phyloP scores from a whole-genome alignment of 2,113 vertebrate genomes.

The Hippopotamus amphibius region DNA sequence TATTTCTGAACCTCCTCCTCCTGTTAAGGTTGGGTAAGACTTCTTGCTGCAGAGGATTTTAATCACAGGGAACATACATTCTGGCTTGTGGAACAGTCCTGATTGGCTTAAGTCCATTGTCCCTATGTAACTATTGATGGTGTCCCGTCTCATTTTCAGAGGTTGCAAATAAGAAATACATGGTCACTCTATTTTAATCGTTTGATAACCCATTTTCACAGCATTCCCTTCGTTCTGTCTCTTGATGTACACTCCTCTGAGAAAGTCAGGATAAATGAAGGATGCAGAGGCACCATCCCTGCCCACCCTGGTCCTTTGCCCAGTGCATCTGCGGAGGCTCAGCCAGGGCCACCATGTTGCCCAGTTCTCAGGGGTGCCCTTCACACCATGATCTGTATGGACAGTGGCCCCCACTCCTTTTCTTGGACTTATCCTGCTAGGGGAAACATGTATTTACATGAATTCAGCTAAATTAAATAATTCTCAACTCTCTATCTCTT shows the following conservation, averaged over 20 bases:
- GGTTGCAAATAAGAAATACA: background rate
- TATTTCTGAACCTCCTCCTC: constrained; percentile 57
- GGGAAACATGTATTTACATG: background rate
- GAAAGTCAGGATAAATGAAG: background rate
- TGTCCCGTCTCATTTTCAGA: background rate
- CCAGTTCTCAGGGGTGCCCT: background rate
- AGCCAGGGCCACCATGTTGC: background rate
- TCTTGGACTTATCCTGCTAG: background rate
- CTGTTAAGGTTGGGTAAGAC: background rate
- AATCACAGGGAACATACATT: background rate
- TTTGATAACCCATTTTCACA: background rate
- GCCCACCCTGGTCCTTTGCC: background rate
- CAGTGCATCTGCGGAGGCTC: background rate
- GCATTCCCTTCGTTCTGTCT: background rate
- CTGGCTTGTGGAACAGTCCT: background rate
- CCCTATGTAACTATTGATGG: background rate
- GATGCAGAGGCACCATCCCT: too few species aligned
- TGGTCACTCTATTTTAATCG: background rate
- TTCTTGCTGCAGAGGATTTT: constrained; percentile 34
- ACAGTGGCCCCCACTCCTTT: background rate
- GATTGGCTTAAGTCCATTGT: background rate
- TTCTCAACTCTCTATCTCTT: background rate
- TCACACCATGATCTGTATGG: background rate
- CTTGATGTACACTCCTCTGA: background rate
- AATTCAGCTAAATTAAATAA: background rate